phyloP scores from a whole-genome alignment of 64 coral and sea anemone genomes.

The Pachyseris speciosa region DNA sequence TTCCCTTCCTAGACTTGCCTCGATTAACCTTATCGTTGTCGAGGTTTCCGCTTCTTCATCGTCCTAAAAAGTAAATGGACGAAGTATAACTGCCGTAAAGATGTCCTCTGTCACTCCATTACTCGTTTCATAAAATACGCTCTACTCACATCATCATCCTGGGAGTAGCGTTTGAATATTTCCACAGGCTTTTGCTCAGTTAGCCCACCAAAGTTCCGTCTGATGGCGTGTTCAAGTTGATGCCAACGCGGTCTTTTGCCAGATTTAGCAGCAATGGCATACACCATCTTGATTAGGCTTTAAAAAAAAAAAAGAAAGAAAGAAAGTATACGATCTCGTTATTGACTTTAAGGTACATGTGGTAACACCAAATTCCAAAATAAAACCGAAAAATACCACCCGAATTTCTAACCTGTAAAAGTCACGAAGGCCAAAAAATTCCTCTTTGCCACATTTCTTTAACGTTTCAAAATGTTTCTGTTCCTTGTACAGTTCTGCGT shows the following conservation, averaged over 20 bases:
- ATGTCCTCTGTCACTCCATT: not conserved
- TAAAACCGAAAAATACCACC: not conserved
- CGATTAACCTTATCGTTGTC: conserved; percentile 33
- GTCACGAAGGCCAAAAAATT: conserved; percentile 95
- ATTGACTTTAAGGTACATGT: not conserved
- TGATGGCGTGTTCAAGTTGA: conserved; percentile 83
- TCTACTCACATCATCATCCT: not conserved
- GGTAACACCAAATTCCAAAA: too few relatives aligned
- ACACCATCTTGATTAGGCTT: conserved; percentile 97
- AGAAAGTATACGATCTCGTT: not conserved
- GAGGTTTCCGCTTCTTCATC: not conserved
- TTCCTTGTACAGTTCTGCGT: conserved; percentile 54
- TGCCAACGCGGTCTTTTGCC: conserved; percentile 29
- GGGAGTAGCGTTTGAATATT: conserved; percentile 48
- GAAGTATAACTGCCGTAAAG: not conserved
- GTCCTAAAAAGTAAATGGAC: not conserved
- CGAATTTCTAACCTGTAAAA: conserved; percentile 80
- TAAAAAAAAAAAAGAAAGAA: not conserved
- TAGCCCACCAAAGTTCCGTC: conserved; percentile 91
- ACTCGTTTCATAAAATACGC: too few relatives aligned
- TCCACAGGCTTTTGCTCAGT: conserved; percentile 70
- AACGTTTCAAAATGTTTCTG: conserved; percentile 75
- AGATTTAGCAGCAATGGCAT: conserved; percentile 64
- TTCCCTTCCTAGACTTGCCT: conserved; percentile 44
- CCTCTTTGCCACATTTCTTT: conserved; percentile 53